Evolutionary conservation across 2,113 vertebrate genomes (phyloP).

Genomic region (Hemiprocne comata): DNA sequence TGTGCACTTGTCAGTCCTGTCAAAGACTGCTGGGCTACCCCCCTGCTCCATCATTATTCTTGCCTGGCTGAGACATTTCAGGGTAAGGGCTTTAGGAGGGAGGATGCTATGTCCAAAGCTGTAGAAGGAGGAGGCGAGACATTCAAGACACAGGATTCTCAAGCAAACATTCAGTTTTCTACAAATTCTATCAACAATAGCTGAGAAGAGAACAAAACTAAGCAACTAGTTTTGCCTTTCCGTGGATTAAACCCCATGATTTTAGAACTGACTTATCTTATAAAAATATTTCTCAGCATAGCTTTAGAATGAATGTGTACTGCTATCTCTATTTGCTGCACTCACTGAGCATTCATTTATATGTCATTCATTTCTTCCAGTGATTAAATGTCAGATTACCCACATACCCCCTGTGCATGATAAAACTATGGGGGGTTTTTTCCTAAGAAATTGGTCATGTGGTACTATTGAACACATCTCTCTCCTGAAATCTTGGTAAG

Average conservation of each 20-base stretch:
- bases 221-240: too few relatives aligned
- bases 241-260: too few relatives aligned
- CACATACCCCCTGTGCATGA: not conserved
- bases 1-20: not conserved
- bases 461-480: not conserved
- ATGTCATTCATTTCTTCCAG: conserved; percentile 7
- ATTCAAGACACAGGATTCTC: not conserved
- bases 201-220: too few relatives aligned
- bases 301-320: not conserved
- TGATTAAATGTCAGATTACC: not conserved
- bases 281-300: not conserved
- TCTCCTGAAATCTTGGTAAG: not conserved
- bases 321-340: not conserved
- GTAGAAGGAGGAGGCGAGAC: not conserved
- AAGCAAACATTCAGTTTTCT: not conserved
- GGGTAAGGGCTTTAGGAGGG: not conserved
- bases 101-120: not conserved
- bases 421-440: too few relatives aligned
- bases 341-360: conserved; percentile 12
- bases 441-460: not conserved
- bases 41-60: not conserved
- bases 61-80: not conserved
- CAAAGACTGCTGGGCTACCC: not conserved
- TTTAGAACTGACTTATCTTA: not conserved
- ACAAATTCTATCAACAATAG: not conserved